phyloP scores from a whole-genome alignment of 2,888 invertebrate species.

The Plebejus argus region DNA sequence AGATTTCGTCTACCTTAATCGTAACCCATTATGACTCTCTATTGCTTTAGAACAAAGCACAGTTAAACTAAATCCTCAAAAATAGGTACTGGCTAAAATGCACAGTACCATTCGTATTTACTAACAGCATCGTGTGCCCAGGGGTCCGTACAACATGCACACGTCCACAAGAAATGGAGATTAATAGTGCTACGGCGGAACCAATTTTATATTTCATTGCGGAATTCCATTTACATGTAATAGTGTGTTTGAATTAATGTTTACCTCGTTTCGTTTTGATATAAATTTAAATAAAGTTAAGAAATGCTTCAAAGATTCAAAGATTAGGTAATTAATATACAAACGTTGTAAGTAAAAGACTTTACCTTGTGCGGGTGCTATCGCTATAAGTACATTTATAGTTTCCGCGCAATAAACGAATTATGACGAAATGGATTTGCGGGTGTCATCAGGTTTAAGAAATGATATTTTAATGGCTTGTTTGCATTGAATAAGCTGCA shows the following conservation, averaged over 20 bases:
- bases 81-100: conserved; percentile 1
- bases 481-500: too few relatives aligned
- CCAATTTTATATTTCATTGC: conserved; percentile 18
- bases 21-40: not conserved
- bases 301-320: too few relatives aligned
- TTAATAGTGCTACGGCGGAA: conserved; percentile 3
- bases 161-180: conserved; percentile 11
- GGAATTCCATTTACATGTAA: conserved; percentile 8
- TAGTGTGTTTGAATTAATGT: not conserved
- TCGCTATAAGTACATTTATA: too few relatives aligned
- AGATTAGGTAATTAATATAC: too few relatives aligned
- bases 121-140: conserved; percentile 14
- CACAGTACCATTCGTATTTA: conserved; percentile 8
- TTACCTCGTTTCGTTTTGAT: not conserved
- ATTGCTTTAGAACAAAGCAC: not conserved
- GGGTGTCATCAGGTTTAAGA: too few relatives aligned
- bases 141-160: conserved; percentile 2
- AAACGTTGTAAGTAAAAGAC: too few relatives aligned
- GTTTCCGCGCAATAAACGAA: too few relatives aligned
- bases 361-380: too few relatives aligned
- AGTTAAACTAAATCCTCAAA: not conserved
- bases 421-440: too few relatives aligned
- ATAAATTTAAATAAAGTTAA: not conserved
- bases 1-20: too few relatives aligned
- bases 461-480: too few relatives aligned